These are phyloP conservation scores for Anguilla marmorata DNA, from an alignment of 2,797 vertebrate species.

Conservation along the genomic window DNA sequence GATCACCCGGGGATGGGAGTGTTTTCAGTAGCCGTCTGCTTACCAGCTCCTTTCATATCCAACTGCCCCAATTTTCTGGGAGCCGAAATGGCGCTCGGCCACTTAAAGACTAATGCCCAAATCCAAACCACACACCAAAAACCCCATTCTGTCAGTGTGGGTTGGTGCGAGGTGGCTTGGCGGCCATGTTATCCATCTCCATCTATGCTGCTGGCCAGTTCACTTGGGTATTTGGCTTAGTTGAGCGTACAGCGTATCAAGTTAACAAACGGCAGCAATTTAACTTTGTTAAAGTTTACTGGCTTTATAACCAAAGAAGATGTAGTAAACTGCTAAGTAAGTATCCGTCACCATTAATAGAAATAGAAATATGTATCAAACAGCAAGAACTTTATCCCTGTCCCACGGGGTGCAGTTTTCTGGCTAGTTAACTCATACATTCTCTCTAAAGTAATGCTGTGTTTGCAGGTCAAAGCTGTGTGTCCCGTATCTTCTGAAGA, in stretches of 20 bases:
- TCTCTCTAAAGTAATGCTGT: conserved; percentile 7
- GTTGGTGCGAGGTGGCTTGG: neutral
- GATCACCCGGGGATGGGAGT: too few relatives aligned
- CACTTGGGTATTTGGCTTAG: too few relatives aligned
- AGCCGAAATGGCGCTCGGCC: too few relatives aligned
- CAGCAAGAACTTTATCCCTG: too few relatives aligned
- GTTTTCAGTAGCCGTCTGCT: too few relatives aligned
- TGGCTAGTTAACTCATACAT: neutral
- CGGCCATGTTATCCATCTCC: neutral
- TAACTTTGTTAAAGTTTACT: too few relatives aligned
- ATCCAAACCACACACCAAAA: neutral
- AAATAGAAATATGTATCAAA: neutral
- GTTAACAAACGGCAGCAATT: too few relatives aligned
- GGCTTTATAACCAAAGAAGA: too few relatives aligned
- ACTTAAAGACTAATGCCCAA: neutral
- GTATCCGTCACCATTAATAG: neutral
- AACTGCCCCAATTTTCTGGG: too few relatives aligned
- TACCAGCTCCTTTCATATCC: too few relatives aligned
- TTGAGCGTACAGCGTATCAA: neutral
- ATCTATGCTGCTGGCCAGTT: neutral
- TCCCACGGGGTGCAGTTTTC: neutral
- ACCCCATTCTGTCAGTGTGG: neutral
- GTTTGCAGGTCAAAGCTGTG: conserved; percentile 87
- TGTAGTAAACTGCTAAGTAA: too few relatives aligned
- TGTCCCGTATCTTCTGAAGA: conserved; percentile 87